Evolutionary conservation across 37 sponge, comb jelly and placozoan species (phyloP).

Genomic region (Mnemiopsis leidyi): DNA sequence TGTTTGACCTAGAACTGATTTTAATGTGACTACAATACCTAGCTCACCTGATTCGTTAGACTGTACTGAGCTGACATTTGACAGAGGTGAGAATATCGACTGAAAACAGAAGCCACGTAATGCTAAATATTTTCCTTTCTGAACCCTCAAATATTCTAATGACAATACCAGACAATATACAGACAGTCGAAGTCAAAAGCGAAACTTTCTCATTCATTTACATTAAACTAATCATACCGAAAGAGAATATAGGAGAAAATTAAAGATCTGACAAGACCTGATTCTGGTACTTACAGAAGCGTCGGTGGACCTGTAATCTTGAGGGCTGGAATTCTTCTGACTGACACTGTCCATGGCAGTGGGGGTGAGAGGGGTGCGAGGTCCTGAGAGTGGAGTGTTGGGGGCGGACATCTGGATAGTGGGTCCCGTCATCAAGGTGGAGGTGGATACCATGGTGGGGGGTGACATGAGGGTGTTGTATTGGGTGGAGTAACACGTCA

Average conservation of each 20-base stretch:
- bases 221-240: no score
- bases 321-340: not conserved
- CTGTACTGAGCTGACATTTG: slow-evolving; percentile 7
- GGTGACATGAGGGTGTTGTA: not conserved
- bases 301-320: not conserved
- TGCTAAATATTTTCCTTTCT: no score
- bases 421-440: not conserved
- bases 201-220: no score
- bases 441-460: not conserved
- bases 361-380: slow-evolving; percentile 6
- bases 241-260: no score
- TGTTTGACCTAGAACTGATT: no score
- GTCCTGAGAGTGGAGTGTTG: not conserved
- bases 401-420: not conserved
- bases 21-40: no score
- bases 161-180: no score
- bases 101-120: no score
- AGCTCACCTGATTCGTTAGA: not conserved
- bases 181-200: no score
- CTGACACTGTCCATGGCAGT: slow-evolving; percentile 13
- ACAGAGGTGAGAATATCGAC: slow-evolving; percentile 44
- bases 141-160: no score
- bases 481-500: not conserved
- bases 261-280: no score
- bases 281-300: no score